Evolutionary conservation across 2,113 vertebrate genomes (phyloP).

Genomic region (Lamprotornis superbus): DNA sequence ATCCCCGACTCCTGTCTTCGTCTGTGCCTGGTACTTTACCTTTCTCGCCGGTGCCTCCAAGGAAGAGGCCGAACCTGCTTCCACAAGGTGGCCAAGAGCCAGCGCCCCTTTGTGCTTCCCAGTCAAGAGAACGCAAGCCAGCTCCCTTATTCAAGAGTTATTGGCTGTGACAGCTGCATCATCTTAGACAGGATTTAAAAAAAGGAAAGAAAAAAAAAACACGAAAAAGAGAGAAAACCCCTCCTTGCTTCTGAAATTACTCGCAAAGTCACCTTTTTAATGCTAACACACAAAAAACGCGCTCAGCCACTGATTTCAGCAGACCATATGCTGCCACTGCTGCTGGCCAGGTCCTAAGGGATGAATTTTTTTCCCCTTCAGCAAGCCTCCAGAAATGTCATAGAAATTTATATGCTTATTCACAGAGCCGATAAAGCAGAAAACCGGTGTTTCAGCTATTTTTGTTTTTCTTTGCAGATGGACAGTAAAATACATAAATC

Average conservation of each 20-base stretch:
- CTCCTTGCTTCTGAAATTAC: conserved; percentile 64
- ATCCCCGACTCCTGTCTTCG: not conserved
- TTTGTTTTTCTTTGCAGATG: conserved; percentile 82
- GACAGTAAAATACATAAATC: conserved; percentile 76
- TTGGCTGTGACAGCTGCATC: conserved; percentile 39
- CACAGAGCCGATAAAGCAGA: conserved; percentile 80
- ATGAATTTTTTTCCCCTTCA: conserved; percentile 79
- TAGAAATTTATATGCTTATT: conserved; percentile 83
- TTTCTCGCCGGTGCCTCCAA: not conserved
- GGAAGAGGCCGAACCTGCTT: not conserved
- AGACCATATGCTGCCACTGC: conserved; percentile 75
- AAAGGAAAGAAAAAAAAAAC: not conserved
- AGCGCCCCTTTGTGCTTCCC: not conserved
- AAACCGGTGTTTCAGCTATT: conserved; percentile 80
- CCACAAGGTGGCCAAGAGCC: not conserved
- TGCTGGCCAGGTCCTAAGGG: conserved; percentile 73
- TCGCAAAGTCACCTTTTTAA: conserved; percentile 75
- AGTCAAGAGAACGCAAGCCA: not conserved
- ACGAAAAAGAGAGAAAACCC: not conserved
- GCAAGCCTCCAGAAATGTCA: conserved; percentile 78
- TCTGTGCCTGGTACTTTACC: not conserved
- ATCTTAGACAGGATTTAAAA: conserved; percentile 41
- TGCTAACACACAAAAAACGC: conserved; percentile 59
- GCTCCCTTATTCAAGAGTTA: conserved; percentile 8
- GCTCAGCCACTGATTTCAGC: conserved; percentile 64